Conservation (phyloP, 2,113 vertebrate genomes). For the Trichechus manatus region DNA sequence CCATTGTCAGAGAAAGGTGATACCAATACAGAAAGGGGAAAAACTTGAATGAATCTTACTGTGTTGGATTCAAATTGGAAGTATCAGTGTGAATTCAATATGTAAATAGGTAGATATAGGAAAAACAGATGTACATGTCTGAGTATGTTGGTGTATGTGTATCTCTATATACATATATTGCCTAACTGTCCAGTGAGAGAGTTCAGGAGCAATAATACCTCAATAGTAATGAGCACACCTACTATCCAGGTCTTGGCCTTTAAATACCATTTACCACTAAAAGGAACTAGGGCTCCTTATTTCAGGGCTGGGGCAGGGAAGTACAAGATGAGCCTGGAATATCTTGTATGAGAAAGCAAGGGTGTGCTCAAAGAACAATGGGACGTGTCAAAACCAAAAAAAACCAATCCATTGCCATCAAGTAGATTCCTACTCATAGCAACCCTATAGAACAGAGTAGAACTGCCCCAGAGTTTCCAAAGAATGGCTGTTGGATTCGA, state of each 20-base stretch:
- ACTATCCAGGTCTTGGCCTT: not conserved
- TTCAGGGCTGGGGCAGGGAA: not conserved
- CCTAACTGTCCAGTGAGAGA: not conserved
- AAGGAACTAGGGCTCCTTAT: not conserved
- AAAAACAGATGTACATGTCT: not conserved
- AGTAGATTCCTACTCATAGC: too few relatives aligned
- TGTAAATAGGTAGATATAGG: not conserved
- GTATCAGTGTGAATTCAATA: not conserved
- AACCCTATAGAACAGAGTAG: too few relatives aligned
- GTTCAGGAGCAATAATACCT: not conserved
- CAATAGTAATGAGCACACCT: not conserved
- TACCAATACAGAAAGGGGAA: not conserved
- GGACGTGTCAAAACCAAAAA: not conserved
- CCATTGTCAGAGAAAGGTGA: not conserved
- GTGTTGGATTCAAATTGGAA: not conserved
- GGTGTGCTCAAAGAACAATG: not conserved
- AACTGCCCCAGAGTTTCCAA: too few relatives aligned
- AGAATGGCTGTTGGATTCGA: too few relatives aligned
- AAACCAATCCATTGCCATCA: too few relatives aligned
- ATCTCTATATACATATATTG: not conserved
- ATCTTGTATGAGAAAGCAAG: not conserved
- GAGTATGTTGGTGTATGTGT: not conserved
- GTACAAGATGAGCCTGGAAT: not conserved
- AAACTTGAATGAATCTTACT: not conserved
- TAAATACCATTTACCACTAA: constrained; percentile 11